These are phyloP conservation scores for Benthosema pterotum DNA, from an alignment of 2,797 vertebrate species.

Conservation along the genomic window DNA sequence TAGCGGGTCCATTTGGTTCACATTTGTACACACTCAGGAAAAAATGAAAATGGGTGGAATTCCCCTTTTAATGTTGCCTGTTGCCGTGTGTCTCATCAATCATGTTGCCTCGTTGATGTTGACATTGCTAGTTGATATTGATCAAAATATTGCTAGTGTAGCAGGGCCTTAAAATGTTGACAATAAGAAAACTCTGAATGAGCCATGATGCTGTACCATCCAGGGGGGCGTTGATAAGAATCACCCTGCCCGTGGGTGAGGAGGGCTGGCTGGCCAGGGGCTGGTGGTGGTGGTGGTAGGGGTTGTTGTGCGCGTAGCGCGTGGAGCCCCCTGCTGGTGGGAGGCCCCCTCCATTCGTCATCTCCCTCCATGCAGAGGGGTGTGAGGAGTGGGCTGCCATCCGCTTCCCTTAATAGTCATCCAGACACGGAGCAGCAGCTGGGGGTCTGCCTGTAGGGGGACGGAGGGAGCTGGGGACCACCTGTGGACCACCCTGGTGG, in stretches of 20 bases:
- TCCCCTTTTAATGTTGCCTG: too few relatives aligned
- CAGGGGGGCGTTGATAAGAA: conserved; percentile 93
- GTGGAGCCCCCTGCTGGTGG: conserved; percentile 84
- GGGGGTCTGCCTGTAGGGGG: conserved; percentile 18
- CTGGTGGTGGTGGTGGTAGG: conserved; percentile 80
- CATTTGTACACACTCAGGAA: too few relatives aligned
- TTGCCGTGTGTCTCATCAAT: too few relatives aligned
- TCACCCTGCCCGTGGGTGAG: conserved; percentile 96
- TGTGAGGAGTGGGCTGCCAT: conserved; percentile 87
- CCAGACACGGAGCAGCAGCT: conserved; percentile 65
- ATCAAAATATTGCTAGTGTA: too few relatives aligned
- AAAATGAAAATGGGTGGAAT: too few relatives aligned
- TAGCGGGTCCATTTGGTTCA: too few relatives aligned
- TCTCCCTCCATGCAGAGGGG: conserved; percentile 74
- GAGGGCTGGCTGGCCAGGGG: conserved; percentile 78
- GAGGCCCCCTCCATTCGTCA: conserved; percentile 84
- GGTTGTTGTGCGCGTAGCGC: conserved; percentile 87
- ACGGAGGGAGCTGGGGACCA: conserved; percentile 23
- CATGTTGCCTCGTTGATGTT: too few relatives aligned
- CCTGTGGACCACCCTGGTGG: conserved; percentile 11
- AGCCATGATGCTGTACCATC: conserved; percentile 81
- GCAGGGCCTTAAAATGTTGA: too few relatives aligned
- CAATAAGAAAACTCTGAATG: too few relatives aligned
- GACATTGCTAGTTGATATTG: too few relatives aligned
- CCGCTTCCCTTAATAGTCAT: conserved; percentile 71